Evolutionary conservation across 2,888 invertebrate species (phyloP).

Genomic region (Pterostichus niger): DNA sequence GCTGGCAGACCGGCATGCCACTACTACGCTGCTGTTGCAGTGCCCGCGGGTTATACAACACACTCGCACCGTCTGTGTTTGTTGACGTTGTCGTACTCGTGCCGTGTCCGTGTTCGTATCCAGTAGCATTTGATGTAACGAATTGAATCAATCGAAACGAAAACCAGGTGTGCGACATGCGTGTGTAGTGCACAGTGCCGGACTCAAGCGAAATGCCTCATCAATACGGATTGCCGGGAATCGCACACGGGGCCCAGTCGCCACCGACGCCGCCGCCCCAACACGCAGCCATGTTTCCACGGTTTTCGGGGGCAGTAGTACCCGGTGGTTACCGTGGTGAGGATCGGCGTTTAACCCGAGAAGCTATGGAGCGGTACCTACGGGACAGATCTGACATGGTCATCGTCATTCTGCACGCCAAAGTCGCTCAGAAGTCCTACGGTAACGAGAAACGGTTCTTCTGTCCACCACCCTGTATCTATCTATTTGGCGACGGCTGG

Average conservation of each 20-base stretch:
- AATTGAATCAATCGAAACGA: constrained; percentile 51
- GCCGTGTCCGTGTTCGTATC: constrained; percentile 1
- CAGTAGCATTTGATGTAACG: constrained; percentile 41
- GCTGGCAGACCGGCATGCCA: constrained; percentile 66
- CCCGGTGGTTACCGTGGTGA: constrained; percentile 85
- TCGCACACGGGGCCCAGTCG: constrained; percentile 87
- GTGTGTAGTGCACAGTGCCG: constrained; percentile 62
- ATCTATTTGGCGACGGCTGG: constrained; percentile 99
- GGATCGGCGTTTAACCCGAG: constrained; percentile 91
- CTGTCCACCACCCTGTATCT: constrained; percentile 99
- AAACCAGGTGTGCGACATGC: constrained; percentile 61
- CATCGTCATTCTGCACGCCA: constrained; percentile 98
- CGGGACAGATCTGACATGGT: constrained; percentile 97
- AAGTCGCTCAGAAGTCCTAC: constrained; percentile 99
- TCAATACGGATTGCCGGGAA: constrained; percentile 87
- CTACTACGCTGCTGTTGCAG: constrained; percentile 54
- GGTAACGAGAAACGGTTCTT: constrained; percentile 99
- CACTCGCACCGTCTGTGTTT: constrained; percentile 57
- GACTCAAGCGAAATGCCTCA: constrained; percentile 84
- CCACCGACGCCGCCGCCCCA: constrained; percentile 87
- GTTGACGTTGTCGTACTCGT: constrained; percentile 54
- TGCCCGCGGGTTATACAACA: constrained; percentile 62
- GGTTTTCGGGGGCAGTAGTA: constrained; percentile 84
- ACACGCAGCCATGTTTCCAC: constrained; percentile 80
- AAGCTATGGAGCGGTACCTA: constrained; percentile 98